Conservation (phyloP, 2,888 invertebrate genomes). For the Cremastobaeus sp. region DNA sequence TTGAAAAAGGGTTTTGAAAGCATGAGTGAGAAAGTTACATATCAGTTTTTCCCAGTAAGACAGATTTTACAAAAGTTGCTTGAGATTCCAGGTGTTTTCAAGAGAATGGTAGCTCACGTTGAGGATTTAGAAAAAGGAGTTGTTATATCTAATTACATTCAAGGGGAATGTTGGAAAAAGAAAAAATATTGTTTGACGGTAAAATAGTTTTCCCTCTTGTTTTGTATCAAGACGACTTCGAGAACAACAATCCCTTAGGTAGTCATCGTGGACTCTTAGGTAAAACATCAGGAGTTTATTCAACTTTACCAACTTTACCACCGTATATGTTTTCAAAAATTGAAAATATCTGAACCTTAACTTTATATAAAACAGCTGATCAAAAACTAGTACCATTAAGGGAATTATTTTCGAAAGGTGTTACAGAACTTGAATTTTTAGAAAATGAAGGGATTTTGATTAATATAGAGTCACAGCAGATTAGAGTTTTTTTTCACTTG, state of each 20-base stretch:
- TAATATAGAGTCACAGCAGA: not conserved
- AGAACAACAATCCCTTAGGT: conserved; percentile 16
- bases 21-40: not conserved
- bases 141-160: conserved; percentile 11
- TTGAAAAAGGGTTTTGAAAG: not conserved
- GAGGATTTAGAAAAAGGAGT: not conserved
- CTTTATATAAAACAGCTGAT: conserved; percentile 7
- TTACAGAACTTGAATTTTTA: conserved; percentile 4
- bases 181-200: not conserved
- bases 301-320: conserved; percentile 3
- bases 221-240: conserved; percentile 15
- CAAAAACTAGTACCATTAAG: conserved; percentile 9
- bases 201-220: conserved; percentile 6
- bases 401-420: conserved; percentile 9
- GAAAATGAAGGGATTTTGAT: not conserved
- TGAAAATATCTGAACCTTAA: conserved; percentile 22
- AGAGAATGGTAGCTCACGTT: not conserved
- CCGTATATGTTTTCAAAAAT: conserved; percentile 26
- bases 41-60: not conserved
- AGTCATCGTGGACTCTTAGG: not conserved
- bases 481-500: conserved; percentile 7
- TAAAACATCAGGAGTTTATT: not conserved
- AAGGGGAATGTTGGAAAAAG: conserved; percentile 7
- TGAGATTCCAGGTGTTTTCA: not conserved
- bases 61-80: not conserved